These are phyloP conservation scores for Parapristionchus giblindavisi DNA, from an alignment of 2,888 invertebrate genomes.

Conservation along the genomic window DNA sequence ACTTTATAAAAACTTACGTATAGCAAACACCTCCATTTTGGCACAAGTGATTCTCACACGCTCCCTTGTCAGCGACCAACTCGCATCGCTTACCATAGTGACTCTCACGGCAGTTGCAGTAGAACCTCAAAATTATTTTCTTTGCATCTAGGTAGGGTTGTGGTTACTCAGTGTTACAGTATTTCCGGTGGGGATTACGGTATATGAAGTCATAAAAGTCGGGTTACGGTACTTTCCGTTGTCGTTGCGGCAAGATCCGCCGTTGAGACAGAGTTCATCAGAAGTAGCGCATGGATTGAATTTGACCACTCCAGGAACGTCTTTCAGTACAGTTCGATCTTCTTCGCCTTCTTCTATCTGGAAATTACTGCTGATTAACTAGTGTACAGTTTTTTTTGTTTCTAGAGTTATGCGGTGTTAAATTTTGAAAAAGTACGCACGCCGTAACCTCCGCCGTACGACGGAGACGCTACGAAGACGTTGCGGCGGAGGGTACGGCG, in stretches of 20 bases:
- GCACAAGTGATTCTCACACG: not conserved
- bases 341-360: no score
- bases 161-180: no score
- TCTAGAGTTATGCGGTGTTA: no score
- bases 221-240: constrained; percentile 4
- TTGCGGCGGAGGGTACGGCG: no score
- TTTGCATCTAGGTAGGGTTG: not conserved
- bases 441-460: no score
- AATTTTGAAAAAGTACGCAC: no score
- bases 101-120: constrained; percentile 7
- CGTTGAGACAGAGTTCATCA: constrained; percentile 14
- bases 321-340: constrained; percentile 3
- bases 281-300: constrained; percentile 29
- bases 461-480: no score
- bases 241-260: constrained; percentile 8
- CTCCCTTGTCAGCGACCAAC: constrained; percentile 21
- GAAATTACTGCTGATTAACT: no score
- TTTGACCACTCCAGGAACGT: constrained; percentile 22
- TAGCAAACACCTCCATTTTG: constrained; percentile 15
- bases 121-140: not conserved
- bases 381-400: no score
- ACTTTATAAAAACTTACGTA: not conserved
- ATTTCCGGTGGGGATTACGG: no score
- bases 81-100: constrained; percentile 35
- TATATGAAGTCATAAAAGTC: no score